phyloP scores from a whole-genome alignment of 2,797 vertebrate species.

The Myotis findleyi region DNA sequence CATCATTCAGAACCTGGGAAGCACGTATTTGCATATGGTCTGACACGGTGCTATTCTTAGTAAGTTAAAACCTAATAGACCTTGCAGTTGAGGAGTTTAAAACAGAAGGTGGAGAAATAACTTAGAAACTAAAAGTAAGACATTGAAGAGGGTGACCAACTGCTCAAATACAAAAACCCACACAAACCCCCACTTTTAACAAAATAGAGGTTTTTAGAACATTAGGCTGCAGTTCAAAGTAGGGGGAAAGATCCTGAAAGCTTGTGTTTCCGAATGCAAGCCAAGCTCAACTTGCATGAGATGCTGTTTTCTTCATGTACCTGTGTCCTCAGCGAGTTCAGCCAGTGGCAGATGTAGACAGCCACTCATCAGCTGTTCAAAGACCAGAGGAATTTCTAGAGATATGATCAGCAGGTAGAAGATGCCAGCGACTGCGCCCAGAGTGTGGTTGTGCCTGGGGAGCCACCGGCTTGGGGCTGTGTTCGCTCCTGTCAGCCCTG shows the following conservation, averaged over 20 bases:
- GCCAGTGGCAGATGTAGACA: slow-evolving; percentile 41
- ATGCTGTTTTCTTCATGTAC: slow-evolving; percentile 17
- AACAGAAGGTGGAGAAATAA: slow-evolving; percentile 46
- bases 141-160: slow-evolving; percentile 11
- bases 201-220: slow-evolving; percentile 46
- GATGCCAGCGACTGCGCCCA: background rate
- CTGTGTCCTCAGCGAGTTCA: slow-evolving; percentile 9
- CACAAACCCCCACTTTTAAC: background rate
- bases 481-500: slow-evolving; percentile 51
- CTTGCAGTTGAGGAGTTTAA: slow-evolving; percentile 33
- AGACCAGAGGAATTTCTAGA: slow-evolving; percentile 56
- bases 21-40: background rate
- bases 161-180: background rate
- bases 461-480: background rate
- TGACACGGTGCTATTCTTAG: background rate
- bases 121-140: slow-evolving; percentile 40
- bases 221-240: slow-evolving; percentile 10
- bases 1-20: slow-evolving; percentile 21
- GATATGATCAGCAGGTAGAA: slow-evolving; percentile 66
- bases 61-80: slow-evolving; percentile 55
- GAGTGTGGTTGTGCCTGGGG: background rate
- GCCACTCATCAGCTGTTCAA: slow-evolving; percentile 65
- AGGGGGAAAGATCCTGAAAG: slow-evolving; percentile 1
- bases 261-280: background rate
- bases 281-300: slow-evolving; percentile 18